phyloP scores from a whole-genome alignment of 1,140 invertebrate species.

The Hydropsyche tenuis region DNA sequence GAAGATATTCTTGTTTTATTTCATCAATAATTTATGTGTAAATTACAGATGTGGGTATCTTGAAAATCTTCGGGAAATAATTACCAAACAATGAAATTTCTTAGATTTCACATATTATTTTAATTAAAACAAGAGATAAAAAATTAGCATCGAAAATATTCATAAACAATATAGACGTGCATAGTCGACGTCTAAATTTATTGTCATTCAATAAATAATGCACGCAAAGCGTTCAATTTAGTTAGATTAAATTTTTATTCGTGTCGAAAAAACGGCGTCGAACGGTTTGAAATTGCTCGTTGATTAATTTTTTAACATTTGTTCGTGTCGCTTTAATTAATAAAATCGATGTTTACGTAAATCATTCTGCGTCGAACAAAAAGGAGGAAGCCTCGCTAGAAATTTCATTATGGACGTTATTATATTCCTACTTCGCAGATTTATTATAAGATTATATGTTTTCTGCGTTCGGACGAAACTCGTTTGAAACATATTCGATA shows the following conservation, averaged over 20 bases:
- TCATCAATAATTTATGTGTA: too few species aligned
- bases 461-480: neutral
- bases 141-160: constrained; percentile 2
- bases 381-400: constrained; percentile 13
- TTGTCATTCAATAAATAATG: neutral
- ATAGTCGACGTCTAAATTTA: constrained; percentile 17
- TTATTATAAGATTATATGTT: constrained; percentile 27
- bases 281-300: neutral
- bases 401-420: constrained; percentile 13
- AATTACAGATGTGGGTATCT: too few species aligned
- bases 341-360: constrained; percentile 27
- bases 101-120: neutral
- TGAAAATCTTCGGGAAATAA: too few species aligned
- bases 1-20: too few species aligned
- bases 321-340: constrained; percentile 22
- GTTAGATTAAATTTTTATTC: constrained; percentile 2
- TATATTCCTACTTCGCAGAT: neutral
- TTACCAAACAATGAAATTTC: too few species aligned
- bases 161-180: too few species aligned
- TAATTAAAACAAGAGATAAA: neutral
- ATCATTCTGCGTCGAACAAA: constrained; percentile 2
- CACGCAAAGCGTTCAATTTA: neutral
- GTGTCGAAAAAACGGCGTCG: neutral
- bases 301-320: constrained; percentile 21
- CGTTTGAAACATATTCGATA: neutral